These are phyloP conservation scores for Pteropus rufus DNA, from an alignment of 2,797 vertebrate genomes.

Conservation along the genomic window DNA sequence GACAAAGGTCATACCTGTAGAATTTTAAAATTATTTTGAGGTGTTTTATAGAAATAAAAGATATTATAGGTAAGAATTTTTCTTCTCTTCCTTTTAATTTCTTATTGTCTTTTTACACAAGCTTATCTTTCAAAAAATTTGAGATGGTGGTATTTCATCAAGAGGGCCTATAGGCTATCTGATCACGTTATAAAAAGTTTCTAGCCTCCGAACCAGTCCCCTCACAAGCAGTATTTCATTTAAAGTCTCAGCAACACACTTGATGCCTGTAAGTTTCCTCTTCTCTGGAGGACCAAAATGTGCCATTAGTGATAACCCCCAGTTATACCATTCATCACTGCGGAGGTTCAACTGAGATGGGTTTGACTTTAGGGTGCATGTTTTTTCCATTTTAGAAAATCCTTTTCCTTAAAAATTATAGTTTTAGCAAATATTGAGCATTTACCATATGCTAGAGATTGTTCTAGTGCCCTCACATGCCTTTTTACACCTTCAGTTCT, in stretches of 20 bases:
- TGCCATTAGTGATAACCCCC: not conserved
- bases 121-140: not conserved
- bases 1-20: not conserved
- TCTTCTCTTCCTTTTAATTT: not conserved
- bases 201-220: not conserved
- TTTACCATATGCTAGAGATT: not conserved
- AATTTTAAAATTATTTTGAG: not conserved
- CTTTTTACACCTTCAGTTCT: not conserved
- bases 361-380: no score
- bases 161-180: not conserved
- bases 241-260: not conserved
- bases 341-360: not conserved
- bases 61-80: not conserved
- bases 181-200: not conserved
- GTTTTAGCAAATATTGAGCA: not conserved
- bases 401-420: not conserved
- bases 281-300: not conserved
- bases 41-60: slow-evolving; percentile 29
- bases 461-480: not conserved
- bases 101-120: not conserved
- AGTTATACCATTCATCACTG: not conserved
- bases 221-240: not conserved
- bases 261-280: not conserved
- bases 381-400: not conserved
- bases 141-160: not conserved